A percentile compares a stretch with the other conserved stretches of the same genome.
phyloP scores from a whole-genome alignment of 1,140 invertebrate species.

The Copidosoma floridanum region DNA sequence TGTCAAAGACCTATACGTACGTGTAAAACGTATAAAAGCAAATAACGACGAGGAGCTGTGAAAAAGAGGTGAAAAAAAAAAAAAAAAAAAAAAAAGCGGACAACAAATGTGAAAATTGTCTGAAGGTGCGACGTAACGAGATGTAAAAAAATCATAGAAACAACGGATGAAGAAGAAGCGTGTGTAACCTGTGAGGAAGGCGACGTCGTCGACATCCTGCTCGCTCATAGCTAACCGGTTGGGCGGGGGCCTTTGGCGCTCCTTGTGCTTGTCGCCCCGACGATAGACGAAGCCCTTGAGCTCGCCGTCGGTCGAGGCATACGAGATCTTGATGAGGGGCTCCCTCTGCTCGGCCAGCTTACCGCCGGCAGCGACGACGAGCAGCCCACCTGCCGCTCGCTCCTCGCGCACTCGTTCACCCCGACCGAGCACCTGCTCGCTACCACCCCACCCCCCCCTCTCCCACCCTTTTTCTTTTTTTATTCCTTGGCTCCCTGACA shows the following conservation, averaged over 20 bases:
- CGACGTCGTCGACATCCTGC: conserved; percentile 89
- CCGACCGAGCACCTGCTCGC: no score
- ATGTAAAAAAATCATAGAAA: not conserved
- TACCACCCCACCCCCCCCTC: not conserved
- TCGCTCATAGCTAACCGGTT: conserved; percentile 69
- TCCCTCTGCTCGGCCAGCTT: conserved; percentile 54
- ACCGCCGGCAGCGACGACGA: not conserved
- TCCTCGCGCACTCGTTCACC: not conserved
- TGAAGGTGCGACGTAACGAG: not conserved
- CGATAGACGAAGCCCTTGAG: conserved; percentile 57
- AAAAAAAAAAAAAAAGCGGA: no score
- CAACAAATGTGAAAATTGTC: no score
- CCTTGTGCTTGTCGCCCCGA: conserved; percentile 23
- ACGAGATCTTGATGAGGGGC: conserved; percentile 56
- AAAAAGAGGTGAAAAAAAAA: not conserved
- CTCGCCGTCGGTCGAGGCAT: conserved; percentile 55
- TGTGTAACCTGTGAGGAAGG: conserved; percentile 78
- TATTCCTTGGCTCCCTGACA: no score
- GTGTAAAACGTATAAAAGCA: no score
- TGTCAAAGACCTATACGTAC: no score
- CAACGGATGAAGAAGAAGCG: not conserved
- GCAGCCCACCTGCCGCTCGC: not conserved
- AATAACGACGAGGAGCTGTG: no score
- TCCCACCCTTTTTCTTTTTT: no score
- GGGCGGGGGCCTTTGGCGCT: conserved; percentile 34